phyloP scores from a whole-genome alignment of 2,113 vertebrate species.

The Connochaetes taurinus region DNA sequence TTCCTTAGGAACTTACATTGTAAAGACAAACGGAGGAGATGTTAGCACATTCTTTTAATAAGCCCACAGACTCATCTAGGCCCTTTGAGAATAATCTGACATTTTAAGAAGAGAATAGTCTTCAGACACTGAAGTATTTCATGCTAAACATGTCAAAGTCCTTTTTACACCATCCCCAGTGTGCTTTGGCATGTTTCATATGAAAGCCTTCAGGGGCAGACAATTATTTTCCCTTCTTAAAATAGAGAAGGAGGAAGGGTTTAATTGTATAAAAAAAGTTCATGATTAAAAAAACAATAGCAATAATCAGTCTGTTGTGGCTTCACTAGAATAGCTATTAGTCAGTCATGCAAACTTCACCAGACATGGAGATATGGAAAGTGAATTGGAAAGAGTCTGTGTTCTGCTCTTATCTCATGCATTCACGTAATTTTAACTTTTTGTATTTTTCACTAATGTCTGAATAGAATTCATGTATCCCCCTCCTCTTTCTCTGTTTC shows the following conservation, averaged over 20 bases:
- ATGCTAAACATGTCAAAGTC: not conserved
- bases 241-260: not conserved
- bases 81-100: not conserved
- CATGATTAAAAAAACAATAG: not conserved
- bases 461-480: not conserved
- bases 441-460: not conserved
- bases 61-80: not conserved
- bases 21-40: not conserved
- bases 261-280: not conserved
- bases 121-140: not conserved
- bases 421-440: not conserved
- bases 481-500: not conserved
- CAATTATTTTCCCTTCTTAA: not conserved
- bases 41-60: not conserved
- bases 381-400: not conserved
- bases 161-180: not conserved
- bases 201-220: not conserved
- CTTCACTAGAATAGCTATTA: not conserved
- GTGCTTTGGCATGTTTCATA: not conserved
- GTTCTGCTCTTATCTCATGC: not conserved
- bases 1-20: not conserved
- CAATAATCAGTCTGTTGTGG: not conserved
- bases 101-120: slow-evolving; percentile 10
- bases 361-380: not conserved
- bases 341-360: not conserved